Conservation (phyloP, 1,140 invertebrate genomes). For the Caenorhabditis brenneri region DNA sequence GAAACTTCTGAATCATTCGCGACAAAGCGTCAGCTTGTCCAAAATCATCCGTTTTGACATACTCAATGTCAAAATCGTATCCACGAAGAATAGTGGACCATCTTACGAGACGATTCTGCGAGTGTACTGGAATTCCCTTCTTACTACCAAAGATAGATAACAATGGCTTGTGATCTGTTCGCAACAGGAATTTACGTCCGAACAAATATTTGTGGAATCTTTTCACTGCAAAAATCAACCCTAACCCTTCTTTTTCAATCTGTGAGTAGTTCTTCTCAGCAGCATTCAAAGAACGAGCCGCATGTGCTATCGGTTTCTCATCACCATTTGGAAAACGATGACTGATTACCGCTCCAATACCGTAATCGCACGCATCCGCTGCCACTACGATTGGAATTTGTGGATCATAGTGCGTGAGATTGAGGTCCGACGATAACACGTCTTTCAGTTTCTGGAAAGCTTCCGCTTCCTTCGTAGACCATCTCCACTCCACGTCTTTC, state of each 20-base stretch:
- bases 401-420: slow-evolving; percentile 62
- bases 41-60: no score
- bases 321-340: slow-evolving; percentile 71
- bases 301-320: no score
- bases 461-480: slow-evolving; percentile 39
- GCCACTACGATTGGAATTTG: slow-evolving; percentile 56
- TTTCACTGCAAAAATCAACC: slow-evolving; percentile 73
- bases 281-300: no score
- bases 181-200: slow-evolving; percentile 72
- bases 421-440: slow-evolving; percentile 50
- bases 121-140: no score
- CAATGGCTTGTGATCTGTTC: slow-evolving; percentile 74
- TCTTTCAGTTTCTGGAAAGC: slow-evolving; percentile 56
- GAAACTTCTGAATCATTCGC: no score
- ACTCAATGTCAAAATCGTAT: no score
- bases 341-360: slow-evolving; percentile 60
- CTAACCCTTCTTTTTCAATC: no score
- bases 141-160: no score
- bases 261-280: no score
- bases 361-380: slow-evolving; percentile 62
- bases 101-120: no score
- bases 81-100: no score
- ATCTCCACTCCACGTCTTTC: slow-evolving; percentile 61
- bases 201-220: slow-evolving; percentile 74
- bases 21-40: no score